A percentile compares a stretch with the other conserved stretches of the same genome.
phyloP scores from a whole-genome alignment of 1,140 invertebrate species.

The Neodiprion virginianus region DNA sequence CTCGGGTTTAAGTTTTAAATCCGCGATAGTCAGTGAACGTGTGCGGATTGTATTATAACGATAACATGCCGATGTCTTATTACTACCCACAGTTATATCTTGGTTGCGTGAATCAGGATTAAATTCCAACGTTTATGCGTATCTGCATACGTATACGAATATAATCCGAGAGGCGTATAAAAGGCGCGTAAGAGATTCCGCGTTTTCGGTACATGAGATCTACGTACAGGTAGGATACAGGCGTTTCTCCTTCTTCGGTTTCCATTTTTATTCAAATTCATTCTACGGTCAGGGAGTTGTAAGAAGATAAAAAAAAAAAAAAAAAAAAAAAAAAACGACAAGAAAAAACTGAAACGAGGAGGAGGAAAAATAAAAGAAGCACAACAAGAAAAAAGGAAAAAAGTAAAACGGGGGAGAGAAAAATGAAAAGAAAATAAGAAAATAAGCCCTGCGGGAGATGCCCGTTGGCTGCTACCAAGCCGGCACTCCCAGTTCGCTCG shows the following conservation, averaged over 20 bases:
- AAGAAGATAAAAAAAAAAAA: constrained; percentile 19
- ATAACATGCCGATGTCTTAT: too few species aligned
- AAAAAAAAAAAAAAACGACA: constrained; percentile 29
- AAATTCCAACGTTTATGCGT: too few species aligned
- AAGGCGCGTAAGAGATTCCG: neutral
- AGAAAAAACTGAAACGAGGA: too few species aligned
- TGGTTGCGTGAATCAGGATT: too few species aligned
- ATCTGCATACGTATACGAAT: too few species aligned
- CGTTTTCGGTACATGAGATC: neutral
- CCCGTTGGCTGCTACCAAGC: constrained; percentile 33
- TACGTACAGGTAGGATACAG: neutral
- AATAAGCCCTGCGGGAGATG: neutral
- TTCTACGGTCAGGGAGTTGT: neutral
- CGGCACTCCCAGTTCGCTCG: constrained; percentile 36
- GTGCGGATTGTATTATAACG: too few species aligned
- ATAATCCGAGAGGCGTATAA: too few species aligned
- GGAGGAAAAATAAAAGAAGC: constrained; percentile 24
- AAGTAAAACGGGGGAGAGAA: constrained; percentile 37
- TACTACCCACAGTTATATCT: too few species aligned
- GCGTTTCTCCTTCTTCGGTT: neutral
- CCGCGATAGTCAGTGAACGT: too few species aligned
- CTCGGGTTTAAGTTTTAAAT: too few species aligned
- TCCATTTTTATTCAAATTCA: neutral
- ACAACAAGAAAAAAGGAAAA: constrained; percentile 34
- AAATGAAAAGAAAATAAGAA: neutral